Percentiles rank a stretch among this genome's conserved stretches.
These are phyloP conservation scores for Engystomops pustulosus DNA, from an alignment of 2,113 vertebrate species.

Conservation along the genomic window DNA sequence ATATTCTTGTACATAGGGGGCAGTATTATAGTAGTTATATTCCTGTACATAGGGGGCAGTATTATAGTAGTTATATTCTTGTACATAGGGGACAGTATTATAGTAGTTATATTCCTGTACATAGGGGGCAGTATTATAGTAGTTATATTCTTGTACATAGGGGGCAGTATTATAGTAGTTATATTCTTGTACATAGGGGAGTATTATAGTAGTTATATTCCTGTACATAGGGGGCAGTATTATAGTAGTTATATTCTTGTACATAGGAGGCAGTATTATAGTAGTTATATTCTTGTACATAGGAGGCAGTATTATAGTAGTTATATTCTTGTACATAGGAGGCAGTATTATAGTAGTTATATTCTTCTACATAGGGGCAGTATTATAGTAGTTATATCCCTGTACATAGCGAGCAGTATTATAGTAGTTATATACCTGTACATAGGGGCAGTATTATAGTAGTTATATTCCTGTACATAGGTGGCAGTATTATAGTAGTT, in stretches of 20 bases:
- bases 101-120: not conserved
- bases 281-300: no score
- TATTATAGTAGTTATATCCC: constrained; percentile 5
- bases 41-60: not conserved
- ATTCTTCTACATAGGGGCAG: not conserved
- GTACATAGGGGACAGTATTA: not conserved
- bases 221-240: not conserved
- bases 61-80: constrained; percentile 17
- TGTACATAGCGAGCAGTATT: not conserved
- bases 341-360: not conserved
- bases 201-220: constrained; percentile 6
- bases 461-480: constrained; percentile 9
- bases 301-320: constrained; percentile 4
- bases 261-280: no score
- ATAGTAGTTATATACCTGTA: constrained; percentile 5
- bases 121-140: no score
- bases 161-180: not conserved
- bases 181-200: not conserved
- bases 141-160: no score
- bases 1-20: no score
- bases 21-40: not conserved
- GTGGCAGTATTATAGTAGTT: constrained; percentile 14
- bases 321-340: constrained; percentile 3
- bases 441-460: not conserved
- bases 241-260: no score